phyloP scores from a whole-genome alignment of 2,888 invertebrate genomes.

The Andricus quercusramuli region DNA sequence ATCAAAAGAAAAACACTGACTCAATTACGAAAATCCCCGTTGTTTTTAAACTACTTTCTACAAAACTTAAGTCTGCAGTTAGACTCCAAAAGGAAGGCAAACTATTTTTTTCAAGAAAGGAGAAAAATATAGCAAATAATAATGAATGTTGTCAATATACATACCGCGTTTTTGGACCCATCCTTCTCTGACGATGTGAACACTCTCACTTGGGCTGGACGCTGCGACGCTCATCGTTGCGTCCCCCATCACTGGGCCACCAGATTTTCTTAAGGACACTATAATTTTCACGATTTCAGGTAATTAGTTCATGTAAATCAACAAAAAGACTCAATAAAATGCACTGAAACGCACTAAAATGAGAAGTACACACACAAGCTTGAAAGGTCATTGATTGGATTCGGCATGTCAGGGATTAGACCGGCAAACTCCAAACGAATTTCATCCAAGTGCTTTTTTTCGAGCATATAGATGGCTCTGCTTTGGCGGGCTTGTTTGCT shows the following conservation, averaged over 20 bases:
- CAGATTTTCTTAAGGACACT: constrained; percentile 46
- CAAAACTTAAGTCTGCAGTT: not conserved
- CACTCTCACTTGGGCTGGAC: constrained; percentile 65
- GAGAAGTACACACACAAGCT: not conserved
- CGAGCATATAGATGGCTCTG: not conserved
- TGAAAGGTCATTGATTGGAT: not conserved
- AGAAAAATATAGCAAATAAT: constrained; percentile 15
- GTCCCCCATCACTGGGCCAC: constrained; percentile 79
- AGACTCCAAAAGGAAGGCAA: not conserved
- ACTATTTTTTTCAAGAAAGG: not conserved
- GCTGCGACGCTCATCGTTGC: constrained; percentile 79
- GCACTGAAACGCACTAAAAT: not conserved
- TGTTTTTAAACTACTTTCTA: constrained; percentile 6
- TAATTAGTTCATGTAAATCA: constrained; percentile 16
- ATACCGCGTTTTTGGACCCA: constrained; percentile 94
- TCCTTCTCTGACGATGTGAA: constrained; percentile 91
- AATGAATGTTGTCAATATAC: constrained; percentile 16
- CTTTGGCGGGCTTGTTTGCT: not conserved
- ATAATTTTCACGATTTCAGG: constrained; percentile 12
- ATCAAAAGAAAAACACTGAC: constrained; percentile 32
- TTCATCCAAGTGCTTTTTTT: not conserved
- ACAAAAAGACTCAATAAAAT: not conserved
- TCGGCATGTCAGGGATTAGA: not conserved
- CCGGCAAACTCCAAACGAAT: not conserved
- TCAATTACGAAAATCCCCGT: not conserved